Base-by-base conservation (phyloP, 92 coral and sea anemone genomes). In the Chrysogorgia sp. region DNA sequence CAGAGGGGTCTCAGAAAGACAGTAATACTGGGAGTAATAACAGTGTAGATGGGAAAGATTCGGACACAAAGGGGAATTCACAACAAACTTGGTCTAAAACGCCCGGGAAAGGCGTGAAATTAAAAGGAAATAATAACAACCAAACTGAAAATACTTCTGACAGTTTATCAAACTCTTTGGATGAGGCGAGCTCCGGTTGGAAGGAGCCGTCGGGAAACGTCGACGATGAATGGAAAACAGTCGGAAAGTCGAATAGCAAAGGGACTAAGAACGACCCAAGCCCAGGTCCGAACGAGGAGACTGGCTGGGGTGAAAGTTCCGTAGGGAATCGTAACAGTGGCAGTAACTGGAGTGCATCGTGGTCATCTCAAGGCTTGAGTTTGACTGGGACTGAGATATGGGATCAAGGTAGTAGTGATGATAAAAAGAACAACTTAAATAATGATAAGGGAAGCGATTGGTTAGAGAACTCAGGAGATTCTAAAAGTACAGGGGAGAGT, bases 291-390 rank as follows among this genome's bases (percentile, higher is more conserved):
- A 33, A 22, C 52, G 91, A 84, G 32, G 76, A 85, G 17, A 60
- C 98, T 3, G 98, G 98, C 24, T 93, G 98, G 98, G 97, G 96
- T 28, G 97, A 92, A 1, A 78, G 79, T 26, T 83, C 85, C 10
- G 40, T 69, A 4, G 40, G 9, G 2, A 72, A 72, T n/a, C 47
- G 79, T 31, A 72, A 72, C 50, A 72, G 79, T 29, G 79, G 79
- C 20, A 22, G 45, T 55, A 32, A 72, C 15, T 72, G 79, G 79
- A 50, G 79, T 4, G 17, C 65, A 40, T 80, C 98, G 3, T 94
- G 98, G 68, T 93, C 96, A 91, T 97, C 92, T 83, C 88, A 67
- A 66, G 89, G 89, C 31, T 37, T 77, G 21, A 76, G 88, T 53
- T 53, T 72, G 50, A 72, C 79, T 72, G 79, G 79, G 10, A 72